Conservation (phyloP, 1,140 invertebrate genomes). For the Hyles vespertilio region DNA sequence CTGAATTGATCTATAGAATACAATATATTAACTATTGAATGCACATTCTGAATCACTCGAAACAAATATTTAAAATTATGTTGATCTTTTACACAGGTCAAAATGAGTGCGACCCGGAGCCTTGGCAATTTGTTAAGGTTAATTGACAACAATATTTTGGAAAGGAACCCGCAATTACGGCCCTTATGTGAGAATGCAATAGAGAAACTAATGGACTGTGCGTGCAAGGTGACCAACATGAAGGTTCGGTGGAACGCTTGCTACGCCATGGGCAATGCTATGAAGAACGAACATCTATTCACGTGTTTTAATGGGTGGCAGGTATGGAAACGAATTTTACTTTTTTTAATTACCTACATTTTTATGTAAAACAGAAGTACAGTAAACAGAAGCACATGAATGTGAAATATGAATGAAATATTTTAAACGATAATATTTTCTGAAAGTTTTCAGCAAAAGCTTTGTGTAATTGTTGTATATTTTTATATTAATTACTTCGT, state of each 20-base stretch:
- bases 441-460: too few species aligned
- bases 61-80: too few species aligned
- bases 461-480: too few species aligned
- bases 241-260: slow-evolving; percentile 95
- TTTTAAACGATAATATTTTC: too few species aligned
- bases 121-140: slow-evolving; percentile 87
- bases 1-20: too few species aligned
- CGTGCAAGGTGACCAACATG: slow-evolving; percentile 82
- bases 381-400: too few species aligned
- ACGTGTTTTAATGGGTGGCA: slow-evolving; percentile 72
- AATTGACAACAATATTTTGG: slow-evolving; percentile 75
- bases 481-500: too few species aligned
- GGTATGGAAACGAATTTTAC: slow-evolving; percentile 43
- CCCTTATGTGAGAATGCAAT: slow-evolving; percentile 76
- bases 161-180: slow-evolving; percentile 64
- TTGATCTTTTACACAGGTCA: slow-evolving; percentile 63
- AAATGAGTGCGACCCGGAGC: slow-evolving; percentile 86
- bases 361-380: too few species aligned
- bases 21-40: too few species aligned
- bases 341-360: too few species aligned
- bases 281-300: slow-evolving; percentile 81
- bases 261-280: slow-evolving; percentile 87
- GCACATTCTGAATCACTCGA: too few species aligned
- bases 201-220: slow-evolving; percentile 80
- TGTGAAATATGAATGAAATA: too few species aligned